Conservation (phyloP, 1,140 invertebrate species). For the Camponotus floridanus region DNA sequence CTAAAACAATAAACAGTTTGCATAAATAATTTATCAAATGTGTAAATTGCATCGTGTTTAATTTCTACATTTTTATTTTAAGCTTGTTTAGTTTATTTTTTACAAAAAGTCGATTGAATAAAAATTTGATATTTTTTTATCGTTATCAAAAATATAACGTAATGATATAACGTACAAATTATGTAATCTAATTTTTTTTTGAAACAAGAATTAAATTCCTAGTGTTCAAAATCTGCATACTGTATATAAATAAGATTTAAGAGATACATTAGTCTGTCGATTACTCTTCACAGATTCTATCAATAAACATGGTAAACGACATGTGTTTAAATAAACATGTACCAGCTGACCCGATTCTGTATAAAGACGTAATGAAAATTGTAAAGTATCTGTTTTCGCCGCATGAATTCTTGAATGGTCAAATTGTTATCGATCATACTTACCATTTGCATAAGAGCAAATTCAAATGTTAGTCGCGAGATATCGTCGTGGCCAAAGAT, state of each 20-base stretch:
- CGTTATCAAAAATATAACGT: background rate
- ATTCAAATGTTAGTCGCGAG: conserved; percentile 52
- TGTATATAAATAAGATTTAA: conserved; percentile 25
- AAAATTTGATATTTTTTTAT: background rate
- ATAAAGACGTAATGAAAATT: conserved; percentile 45
- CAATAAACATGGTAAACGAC: conserved; percentile 12
- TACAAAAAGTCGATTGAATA: background rate
- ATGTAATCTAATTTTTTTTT: background rate
- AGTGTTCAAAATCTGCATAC: conserved; percentile 6
- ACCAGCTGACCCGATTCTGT: conserved; percentile 23
- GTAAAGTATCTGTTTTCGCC: conserved; percentile 45
- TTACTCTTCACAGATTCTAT: conserved; percentile 11
- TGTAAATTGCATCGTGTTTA: too few species aligned
- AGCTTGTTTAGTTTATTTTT: too few species aligned
- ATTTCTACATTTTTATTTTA: too few species aligned
- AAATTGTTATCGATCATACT: conserved; percentile 64
- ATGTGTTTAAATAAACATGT: conserved; percentile 29
- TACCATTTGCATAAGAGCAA: conserved; percentile 33
- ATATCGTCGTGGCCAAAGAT: conserved; percentile 43
- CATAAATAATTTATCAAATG: too few species aligned
- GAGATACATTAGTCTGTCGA: background rate
- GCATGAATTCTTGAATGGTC: conserved; percentile 30
- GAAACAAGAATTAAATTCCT: background rate
- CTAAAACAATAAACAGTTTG: background rate
- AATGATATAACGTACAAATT: background rate